A percentile compares a stretch with the other conserved stretches of the same genome.
These are phyloP conservation scores for Nomada fabriciana DNA, from an alignment of 2,888 invertebrate species.

Conservation along the genomic window DNA sequence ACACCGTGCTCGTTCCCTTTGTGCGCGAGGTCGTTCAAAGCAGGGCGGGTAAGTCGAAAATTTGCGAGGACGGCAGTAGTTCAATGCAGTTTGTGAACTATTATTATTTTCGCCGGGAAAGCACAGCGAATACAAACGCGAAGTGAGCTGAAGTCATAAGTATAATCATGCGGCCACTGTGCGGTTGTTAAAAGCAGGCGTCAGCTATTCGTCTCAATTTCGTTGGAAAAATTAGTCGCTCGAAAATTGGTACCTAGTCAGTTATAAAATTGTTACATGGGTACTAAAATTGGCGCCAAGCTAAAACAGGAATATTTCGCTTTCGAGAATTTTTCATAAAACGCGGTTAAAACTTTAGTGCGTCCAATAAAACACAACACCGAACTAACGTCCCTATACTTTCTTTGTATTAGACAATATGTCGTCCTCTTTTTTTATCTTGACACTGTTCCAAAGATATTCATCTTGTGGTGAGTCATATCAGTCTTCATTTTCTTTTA, in stretches of 20 bases:
- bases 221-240: slow-evolving; percentile 1
- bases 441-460: not conserved
- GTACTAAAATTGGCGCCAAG: too few relatives aligned
- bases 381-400: not conserved
- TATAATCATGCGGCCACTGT: slow-evolving; percentile 9
- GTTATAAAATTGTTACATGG: too few relatives aligned
- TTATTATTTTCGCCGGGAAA: slow-evolving; percentile 31
- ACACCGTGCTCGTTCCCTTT: not conserved
- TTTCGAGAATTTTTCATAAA: not conserved
- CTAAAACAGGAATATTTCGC: too few relatives aligned
- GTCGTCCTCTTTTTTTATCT: not conserved
- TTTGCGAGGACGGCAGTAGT: slow-evolving; percentile 24
- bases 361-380: too few relatives aligned
- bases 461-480: not conserved
- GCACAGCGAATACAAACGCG: slow-evolving; percentile 12
- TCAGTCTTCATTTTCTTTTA: not conserved
- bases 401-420: slow-evolving; percentile 11
- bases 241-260: not conserved
- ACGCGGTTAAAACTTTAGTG: slow-evolving; percentile 1
- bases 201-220: not conserved
- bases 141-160: not conserved
- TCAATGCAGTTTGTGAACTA: slow-evolving; percentile 31
- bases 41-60: slow-evolving; percentile 8
- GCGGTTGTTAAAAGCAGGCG: slow-evolving; percentile 21
- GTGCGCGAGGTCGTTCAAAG: not conserved